These are phyloP conservation scores for Fistularia tabacaria DNA, from an alignment of 2,797 vertebrate genomes.

Conservation along the genomic window DNA sequence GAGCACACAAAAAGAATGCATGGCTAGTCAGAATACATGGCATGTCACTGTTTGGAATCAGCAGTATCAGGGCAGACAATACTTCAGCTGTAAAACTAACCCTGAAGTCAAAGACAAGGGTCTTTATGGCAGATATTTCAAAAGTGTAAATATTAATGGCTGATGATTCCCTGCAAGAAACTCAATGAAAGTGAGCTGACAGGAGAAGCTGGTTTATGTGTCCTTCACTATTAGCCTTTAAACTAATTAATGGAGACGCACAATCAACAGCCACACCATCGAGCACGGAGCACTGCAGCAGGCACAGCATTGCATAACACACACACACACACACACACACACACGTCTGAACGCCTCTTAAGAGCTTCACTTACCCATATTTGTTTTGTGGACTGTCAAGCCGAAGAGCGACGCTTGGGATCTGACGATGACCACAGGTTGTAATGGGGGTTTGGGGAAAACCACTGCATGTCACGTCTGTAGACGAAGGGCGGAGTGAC, in stretches of 20 bases:
- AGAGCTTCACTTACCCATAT: constrained; percentile 39
- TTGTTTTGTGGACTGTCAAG: neutral
- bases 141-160: too few relatives aligned
- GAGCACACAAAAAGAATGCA: too few relatives aligned
- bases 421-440: constrained; percentile 41
- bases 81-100: too few relatives aligned
- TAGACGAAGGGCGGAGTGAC: constrained; percentile 16
- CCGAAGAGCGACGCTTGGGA: neutral
- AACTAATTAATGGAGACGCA: constrained; percentile 25
- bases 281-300: constrained; percentile 1
- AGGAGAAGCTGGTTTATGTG: constrained; percentile 1
- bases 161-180: too few relatives aligned
- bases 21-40: too few relatives aligned
- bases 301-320: neutral
- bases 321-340: neutral
- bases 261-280: constrained; percentile 5
- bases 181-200: constrained; percentile 22
- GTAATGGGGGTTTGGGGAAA: constrained; percentile 5
- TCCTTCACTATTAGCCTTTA: constrained; percentile 18
- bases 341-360: neutral
- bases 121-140: too few relatives aligned
- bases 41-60: too few relatives aligned
- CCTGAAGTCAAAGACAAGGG: too few relatives aligned
- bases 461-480: constrained; percentile 39
- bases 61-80: too few relatives aligned